phyloP scores from a whole-genome alignment of 2,113 vertebrate species.

The Pseudolaguvia tuberculata region DNA sequence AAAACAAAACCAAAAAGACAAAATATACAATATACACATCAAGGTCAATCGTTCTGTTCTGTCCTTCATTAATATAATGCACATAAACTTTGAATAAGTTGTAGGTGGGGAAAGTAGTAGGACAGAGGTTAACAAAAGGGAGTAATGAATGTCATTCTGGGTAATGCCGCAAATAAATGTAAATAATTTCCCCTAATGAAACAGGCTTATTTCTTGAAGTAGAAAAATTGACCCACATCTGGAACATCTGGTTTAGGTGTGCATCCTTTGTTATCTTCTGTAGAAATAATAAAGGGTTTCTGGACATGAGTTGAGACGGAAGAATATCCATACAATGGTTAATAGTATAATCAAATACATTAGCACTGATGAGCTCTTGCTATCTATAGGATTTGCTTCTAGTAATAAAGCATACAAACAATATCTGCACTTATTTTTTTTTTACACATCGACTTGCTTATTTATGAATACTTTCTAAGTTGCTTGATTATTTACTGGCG shows the following conservation, averaged over 20 bases:
- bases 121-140: too few relatives aligned
- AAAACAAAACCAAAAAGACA: neutral
- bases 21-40: neutral
- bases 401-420: conserved; percentile 9
- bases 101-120: too few relatives aligned
- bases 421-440: neutral
- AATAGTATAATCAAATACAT: neutral
- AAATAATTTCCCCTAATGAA: too few relatives aligned
- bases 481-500: too few relatives aligned
- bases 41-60: neutral
- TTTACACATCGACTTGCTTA: neutral
- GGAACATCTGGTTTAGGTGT: neutral
- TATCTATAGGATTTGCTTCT: neutral
- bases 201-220: too few relatives aligned
- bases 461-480: neutral
- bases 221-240: neutral
- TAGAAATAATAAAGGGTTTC: conserved; percentile 15
- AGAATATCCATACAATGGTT: neutral
- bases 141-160: too few relatives aligned
- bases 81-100: neutral
- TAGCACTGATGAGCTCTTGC: neutral
- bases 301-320: neutral
- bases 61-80: neutral
- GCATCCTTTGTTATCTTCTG: neutral
- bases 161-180: too few relatives aligned